Evolutionary conservation across 2,797 vertebrate species (phyloP).

Genomic region (Bucorvus abyssinicus): DNA sequence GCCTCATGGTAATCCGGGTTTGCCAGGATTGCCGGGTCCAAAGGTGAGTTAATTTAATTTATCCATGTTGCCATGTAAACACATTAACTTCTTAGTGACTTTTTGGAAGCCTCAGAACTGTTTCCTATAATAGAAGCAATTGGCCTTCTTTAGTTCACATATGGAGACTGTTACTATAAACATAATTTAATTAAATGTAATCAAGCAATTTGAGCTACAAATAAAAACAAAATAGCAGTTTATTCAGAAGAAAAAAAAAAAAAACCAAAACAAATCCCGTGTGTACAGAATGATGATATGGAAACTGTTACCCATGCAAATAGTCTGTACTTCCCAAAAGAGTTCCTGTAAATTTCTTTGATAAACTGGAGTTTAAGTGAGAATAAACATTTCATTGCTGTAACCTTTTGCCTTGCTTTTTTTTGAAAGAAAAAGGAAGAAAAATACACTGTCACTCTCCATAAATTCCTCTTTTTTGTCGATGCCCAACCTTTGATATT

Average conservation of each 20-base stretch:
- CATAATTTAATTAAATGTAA: conserved; percentile 1
- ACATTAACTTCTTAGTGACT: background rate
- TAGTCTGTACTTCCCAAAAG: background rate
- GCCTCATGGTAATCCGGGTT: conserved; percentile 90
- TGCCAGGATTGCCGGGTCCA: conserved; percentile 86
- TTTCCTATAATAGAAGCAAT: background rate
- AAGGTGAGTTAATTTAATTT: conserved; percentile 83
- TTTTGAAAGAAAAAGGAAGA: background rate
- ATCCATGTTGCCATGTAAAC: background rate
- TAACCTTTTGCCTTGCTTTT: background rate
- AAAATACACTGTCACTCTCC: background rate
- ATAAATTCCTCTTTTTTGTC: background rate
- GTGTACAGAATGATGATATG: background rate
- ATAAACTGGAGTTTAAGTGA: background rate
- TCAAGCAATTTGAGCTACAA: background rate
- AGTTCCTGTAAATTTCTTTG: background rate
- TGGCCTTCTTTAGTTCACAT: background rate
- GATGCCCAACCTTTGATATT: background rate
- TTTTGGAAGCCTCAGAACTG: background rate
- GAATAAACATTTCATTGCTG: background rate
- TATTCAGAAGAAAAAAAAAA: background rate
- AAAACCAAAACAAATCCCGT: background rate
- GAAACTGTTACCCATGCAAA: background rate
- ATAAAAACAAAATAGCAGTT: background rate
- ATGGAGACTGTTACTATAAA: background rate